Evolutionary conservation across 30 jellyfish, hydroid and myxozoan genomes (phyloP).

Genomic region (Pelagia noctiluca): DNA sequence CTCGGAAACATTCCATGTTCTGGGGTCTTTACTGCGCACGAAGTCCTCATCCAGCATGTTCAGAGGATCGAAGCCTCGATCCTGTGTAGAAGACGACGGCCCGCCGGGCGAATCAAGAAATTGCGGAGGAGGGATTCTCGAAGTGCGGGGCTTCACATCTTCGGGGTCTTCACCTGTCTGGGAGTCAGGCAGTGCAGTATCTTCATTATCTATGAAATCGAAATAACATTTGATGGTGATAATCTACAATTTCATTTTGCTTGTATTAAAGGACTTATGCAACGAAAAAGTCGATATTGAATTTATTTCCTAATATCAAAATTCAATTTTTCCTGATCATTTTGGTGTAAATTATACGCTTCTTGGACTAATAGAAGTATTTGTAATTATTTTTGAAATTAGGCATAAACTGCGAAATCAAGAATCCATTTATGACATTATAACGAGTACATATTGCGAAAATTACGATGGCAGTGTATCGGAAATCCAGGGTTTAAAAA

Average conservation of each 20-base stretch:
- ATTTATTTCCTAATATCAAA: too few relatives aligned
- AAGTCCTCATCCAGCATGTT: slow-evolving; percentile 94
- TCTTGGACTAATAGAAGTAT: too few relatives aligned
- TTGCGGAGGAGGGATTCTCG: slow-evolving; percentile 74
- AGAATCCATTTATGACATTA: too few relatives aligned
- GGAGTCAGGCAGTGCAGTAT: slow-evolving; percentile 73
- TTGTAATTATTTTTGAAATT: too few relatives aligned
- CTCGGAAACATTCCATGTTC: slow-evolving; percentile 96
- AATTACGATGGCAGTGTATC: too few relatives aligned
- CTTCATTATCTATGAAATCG: slow-evolving; percentile 33
- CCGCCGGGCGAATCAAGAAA: slow-evolving; percentile 95
- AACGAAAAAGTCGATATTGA: too few relatives aligned
- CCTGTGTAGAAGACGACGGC: slow-evolving; percentile 96
- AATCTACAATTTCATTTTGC: neutral
- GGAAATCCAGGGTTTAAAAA: too few relatives aligned
- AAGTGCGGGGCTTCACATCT: slow-evolving; percentile 49
- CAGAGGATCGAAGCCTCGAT: slow-evolving; percentile 96
- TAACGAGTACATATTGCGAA: too few relatives aligned
- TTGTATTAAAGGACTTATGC: too few relatives aligned
- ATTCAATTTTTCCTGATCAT: too few relatives aligned
- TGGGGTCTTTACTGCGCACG: slow-evolving; percentile 93
- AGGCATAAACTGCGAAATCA: too few relatives aligned
- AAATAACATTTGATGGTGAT: neutral
- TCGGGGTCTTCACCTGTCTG: slow-evolving; percentile 81
- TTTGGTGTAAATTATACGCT: too few relatives aligned